phyloP scores from a whole-genome alignment of 1,140 invertebrate genomes.

The Polypedilum pembai region DNA sequence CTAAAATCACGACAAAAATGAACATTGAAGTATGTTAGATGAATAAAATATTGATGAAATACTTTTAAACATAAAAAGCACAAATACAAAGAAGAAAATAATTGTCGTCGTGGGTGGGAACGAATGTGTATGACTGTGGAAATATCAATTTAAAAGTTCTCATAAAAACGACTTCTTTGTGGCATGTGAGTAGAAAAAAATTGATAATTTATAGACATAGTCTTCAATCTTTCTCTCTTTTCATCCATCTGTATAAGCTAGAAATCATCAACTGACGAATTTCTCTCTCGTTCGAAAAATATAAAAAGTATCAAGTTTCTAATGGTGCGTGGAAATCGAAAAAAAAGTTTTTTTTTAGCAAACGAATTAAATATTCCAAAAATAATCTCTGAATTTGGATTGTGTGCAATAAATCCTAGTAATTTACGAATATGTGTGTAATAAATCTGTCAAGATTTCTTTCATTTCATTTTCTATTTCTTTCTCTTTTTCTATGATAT shows the following conservation, averaged over 20 bases:
- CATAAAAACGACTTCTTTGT: slow-evolving; percentile 2
- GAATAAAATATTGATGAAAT: too few relatives aligned
- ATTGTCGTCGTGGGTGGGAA: slow-evolving; percentile 8
- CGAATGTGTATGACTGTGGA: background rate
- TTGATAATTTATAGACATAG: slow-evolving; percentile 3
- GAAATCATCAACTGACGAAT: background rate
- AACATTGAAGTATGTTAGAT: too few relatives aligned
- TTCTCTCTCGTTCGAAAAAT: background rate
- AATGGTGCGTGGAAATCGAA: background rate
- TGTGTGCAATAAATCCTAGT: background rate
- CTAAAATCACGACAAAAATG: too few relatives aligned
- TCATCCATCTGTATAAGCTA: background rate
- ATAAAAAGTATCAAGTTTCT: slow-evolving; percentile 12
- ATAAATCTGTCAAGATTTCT: background rate
- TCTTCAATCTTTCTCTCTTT: background rate
- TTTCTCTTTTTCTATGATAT: background rate
- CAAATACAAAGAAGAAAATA: background rate
- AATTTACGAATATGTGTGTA: slow-evolving; percentile 11
- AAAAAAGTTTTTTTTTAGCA: too few relatives aligned
- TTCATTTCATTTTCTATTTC: background rate
- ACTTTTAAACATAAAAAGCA: too few relatives aligned
- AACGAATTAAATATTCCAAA: too few relatives aligned
- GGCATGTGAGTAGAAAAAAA: background rate
- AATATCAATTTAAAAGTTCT: background rate
- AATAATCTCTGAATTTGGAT: slow-evolving; percentile 1